Percentiles rank a stretch among this genome's conserved stretches.
Conservation (phyloP, 2,113 vertebrate genomes). For the Montifringilla adamsi region DNA sequence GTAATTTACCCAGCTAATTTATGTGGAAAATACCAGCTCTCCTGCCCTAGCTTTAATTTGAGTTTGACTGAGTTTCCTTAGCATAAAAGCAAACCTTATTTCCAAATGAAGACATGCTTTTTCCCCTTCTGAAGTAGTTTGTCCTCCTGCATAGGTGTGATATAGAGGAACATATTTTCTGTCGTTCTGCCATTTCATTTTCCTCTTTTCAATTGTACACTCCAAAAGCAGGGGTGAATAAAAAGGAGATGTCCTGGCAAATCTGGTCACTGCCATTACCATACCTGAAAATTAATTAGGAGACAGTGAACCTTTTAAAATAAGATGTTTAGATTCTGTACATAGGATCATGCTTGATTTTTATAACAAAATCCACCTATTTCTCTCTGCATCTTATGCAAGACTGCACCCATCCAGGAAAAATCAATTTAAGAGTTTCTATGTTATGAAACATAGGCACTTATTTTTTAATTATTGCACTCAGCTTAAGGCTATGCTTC, state of each 20-base stretch:
- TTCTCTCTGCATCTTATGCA: neutral
- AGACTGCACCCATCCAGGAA: neutral
- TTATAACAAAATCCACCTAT: neutral
- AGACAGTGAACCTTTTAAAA: neutral
- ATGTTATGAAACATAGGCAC: neutral
- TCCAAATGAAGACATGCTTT: neutral
- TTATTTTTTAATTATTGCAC: neutral
- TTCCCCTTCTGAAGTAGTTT: neutral
- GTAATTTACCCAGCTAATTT: neutral
- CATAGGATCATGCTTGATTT: neutral
- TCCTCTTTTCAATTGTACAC: neutral
- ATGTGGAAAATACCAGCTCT: neutral
- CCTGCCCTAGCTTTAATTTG: neutral
- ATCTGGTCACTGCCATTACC: neutral
- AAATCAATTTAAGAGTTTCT: conserved; percentile 13
- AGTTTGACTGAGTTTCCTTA: neutral
- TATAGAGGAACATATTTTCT: neutral
- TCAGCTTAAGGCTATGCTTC: neutral
- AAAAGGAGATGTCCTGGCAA: neutral
- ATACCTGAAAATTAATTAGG: neutral
- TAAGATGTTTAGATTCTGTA: neutral
- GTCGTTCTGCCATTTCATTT: neutral
- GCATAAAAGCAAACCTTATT: neutral
- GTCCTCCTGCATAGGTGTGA: neutral
- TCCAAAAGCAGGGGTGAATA: neutral